Conservation (phyloP, 1,140 invertebrate species). For the Eueides isabella region DNA sequence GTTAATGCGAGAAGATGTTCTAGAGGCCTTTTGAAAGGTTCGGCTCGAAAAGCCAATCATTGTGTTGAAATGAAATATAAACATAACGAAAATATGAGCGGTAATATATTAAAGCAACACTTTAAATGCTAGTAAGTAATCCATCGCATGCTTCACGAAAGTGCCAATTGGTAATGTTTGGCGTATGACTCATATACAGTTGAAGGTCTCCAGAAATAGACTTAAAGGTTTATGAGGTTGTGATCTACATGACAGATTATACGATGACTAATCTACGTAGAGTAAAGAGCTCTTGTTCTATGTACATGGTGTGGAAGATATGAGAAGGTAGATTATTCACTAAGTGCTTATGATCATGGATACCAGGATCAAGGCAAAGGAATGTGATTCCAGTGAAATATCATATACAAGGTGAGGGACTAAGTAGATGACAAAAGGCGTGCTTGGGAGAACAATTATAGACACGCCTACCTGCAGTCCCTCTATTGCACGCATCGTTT, state of each 20-base stretch:
- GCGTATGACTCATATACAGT: slow-evolving; percentile 38
- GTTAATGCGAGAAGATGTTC: slow-evolving; percentile 61
- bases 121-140: slow-evolving; percentile 25
- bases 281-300: slow-evolving; percentile 49
- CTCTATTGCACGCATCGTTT: slow-evolving; percentile 97
- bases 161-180: slow-evolving; percentile 32
- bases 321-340: slow-evolving; percentile 69
- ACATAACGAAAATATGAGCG: slow-evolving; percentile 45
- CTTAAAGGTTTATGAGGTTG: slow-evolving; percentile 26
- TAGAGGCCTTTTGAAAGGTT: slow-evolving; percentile 64
- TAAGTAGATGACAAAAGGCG: slow-evolving; percentile 64
- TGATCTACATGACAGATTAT: slow-evolving; percentile 27
- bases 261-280: slow-evolving; percentile 49
- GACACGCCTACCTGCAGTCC: slow-evolving; percentile 95
- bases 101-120: slow-evolving; percentile 38
- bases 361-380: slow-evolving; percentile 39
- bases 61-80: slow-evolving; percentile 54
- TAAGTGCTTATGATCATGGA: slow-evolving; percentile 73
- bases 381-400: slow-evolving; percentile 53
- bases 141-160: slow-evolving; percentile 33
- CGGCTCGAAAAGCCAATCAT: slow-evolving; percentile 56
- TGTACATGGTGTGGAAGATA: slow-evolving; percentile 51
- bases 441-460: slow-evolving; percentile 66
- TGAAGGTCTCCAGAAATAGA: slow-evolving; percentile 27
- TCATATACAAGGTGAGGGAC: slow-evolving; percentile 69